Conservation (phyloP, 2,888 invertebrate genomes). For the Epicampocera succincta region DNA sequence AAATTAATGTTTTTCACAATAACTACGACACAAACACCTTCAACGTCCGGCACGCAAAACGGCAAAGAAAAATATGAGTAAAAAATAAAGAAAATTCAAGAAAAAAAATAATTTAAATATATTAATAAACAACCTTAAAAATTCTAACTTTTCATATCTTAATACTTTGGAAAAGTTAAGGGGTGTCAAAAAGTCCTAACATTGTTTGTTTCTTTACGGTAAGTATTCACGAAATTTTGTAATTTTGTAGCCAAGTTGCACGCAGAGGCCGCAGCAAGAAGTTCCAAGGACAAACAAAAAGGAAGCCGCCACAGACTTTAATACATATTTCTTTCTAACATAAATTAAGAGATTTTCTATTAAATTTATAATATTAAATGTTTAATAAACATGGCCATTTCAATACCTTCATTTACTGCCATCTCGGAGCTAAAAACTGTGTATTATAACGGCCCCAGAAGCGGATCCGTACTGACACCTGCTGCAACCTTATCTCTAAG, state of each 20-base stretch:
- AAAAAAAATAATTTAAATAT: not conserved
- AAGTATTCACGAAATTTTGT: conserved; percentile 40
- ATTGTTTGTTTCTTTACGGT: conserved; percentile 30
- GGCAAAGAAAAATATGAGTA: conserved; percentile 5
- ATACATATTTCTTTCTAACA: no score
- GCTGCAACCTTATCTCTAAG: no score
- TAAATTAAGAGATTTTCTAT: no score
- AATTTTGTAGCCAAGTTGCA: not conserved
- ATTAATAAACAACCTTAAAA: not conserved
- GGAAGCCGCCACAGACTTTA: no score
- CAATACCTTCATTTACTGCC: no score
- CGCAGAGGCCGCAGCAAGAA: no score
- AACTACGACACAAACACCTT: conserved; percentile 9
- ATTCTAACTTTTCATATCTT: conserved; percentile 32
- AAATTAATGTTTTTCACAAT: conserved; percentile 54
- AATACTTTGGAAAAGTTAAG: conserved; percentile 31
- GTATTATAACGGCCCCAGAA: no score
- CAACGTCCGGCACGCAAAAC: not conserved
- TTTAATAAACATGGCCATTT: no score
- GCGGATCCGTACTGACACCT: no score
- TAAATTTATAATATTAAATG: no score
- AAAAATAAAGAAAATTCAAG: conserved; percentile 18
- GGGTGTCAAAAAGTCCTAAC: conserved; percentile 48
- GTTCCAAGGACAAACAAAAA: not conserved
- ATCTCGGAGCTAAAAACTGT: no score